These are phyloP conservation scores for Caiman crocodilus DNA, from an alignment of 2,797 vertebrate species.

Conservation along the genomic window DNA sequence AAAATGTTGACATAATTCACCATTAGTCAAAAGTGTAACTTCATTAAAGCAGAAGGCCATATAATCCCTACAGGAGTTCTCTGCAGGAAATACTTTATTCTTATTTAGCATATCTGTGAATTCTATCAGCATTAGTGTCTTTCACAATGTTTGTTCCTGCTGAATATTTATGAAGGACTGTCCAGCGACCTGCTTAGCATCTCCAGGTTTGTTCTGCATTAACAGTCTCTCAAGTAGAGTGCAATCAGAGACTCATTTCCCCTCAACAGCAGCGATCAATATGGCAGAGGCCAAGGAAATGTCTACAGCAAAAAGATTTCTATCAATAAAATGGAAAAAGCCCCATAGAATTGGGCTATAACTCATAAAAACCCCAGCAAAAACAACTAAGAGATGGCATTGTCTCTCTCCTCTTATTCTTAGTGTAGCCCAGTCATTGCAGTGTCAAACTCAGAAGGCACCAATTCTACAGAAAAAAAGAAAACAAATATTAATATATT, in stretches of 20 bases:
- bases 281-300: constrained; percentile 70
- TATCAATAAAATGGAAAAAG: constrained; percentile 50
- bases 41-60: constrained; percentile 73
- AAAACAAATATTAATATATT: not conserved
- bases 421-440: not conserved
- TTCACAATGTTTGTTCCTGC: constrained; percentile 73
- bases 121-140: constrained; percentile 78
- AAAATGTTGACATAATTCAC: constrained; percentile 69
- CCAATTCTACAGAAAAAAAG: not conserved
- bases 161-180: constrained; percentile 82
- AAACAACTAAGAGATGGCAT: not conserved
- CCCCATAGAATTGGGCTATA: not conserved
- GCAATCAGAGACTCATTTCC: constrained; percentile 66
- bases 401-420: not conserved
- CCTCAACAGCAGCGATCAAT: constrained; percentile 63
- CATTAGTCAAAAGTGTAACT: constrained; percentile 75
- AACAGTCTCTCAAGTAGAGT: constrained; percentile 67
- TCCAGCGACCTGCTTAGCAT: constrained; percentile 77
- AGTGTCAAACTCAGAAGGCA: not conserved
- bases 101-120: constrained; percentile 77
- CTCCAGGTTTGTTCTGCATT: constrained; percentile 71
- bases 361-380: not conserved
- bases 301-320: constrained; percentile 61
- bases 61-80: constrained; percentile 73
- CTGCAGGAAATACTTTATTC: constrained; percentile 73